These are phyloP conservation scores for Falco naumanni DNA, from an alignment of 2,797 vertebrate species.

Conservation along the genomic window DNA sequence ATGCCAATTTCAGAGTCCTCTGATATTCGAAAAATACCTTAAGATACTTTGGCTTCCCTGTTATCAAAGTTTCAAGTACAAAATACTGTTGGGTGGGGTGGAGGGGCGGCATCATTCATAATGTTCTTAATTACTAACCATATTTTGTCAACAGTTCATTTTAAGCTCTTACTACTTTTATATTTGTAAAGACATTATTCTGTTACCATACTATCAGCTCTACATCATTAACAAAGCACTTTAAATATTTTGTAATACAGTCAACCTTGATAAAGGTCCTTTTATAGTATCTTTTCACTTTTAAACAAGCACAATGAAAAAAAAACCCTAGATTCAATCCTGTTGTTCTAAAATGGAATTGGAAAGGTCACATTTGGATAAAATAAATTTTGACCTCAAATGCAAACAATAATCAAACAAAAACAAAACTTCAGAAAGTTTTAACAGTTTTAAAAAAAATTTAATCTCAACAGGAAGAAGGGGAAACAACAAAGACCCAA, in stretches of 20 bases:
- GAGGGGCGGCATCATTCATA: background rate
- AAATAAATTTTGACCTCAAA: background rate
- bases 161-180: background rate
- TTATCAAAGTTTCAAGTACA: background rate
- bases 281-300: background rate
- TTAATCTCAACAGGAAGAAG: background rate
- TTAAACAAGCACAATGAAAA: background rate
- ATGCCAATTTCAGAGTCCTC: background rate
- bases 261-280: background rate
- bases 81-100: background rate
- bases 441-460: background rate
- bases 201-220: background rate
- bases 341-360: background rate
- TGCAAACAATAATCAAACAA: fast-evolving
- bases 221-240: background rate
- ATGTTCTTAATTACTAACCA: background rate
- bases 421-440: background rate
- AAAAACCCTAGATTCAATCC: background rate
- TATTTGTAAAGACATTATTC: background rate
- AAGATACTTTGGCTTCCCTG: background rate
- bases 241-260: background rate
- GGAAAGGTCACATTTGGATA: background rate
- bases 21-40: background rate
- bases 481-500: background rate
- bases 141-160: background rate